phyloP scores from a whole-genome alignment of 2,113 vertebrate genomes.

The Oreochromis spilurus region DNA sequence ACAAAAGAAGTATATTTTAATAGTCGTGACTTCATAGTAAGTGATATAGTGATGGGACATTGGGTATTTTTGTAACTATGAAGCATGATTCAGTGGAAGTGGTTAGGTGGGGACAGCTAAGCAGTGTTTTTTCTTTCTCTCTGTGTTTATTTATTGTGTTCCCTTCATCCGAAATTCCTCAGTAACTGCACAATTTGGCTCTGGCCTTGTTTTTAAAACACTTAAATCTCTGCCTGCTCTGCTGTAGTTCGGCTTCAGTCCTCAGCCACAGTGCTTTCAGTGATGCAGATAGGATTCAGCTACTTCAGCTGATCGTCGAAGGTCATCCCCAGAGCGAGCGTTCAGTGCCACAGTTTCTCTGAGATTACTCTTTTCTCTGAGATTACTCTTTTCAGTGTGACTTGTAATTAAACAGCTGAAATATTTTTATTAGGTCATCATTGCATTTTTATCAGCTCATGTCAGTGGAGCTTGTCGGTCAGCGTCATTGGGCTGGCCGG shows the following conservation, averaged over 20 bases:
- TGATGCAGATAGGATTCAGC: background rate
- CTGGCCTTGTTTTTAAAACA: background rate
- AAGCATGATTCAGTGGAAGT: background rate
- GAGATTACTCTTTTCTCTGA: background rate
- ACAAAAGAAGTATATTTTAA: background rate
- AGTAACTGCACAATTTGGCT: background rate
- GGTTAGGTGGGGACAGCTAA: background rate
- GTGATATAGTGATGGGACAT: background rate
- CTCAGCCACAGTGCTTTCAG: background rate
- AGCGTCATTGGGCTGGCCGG: background rate
- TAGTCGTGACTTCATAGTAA: background rate
- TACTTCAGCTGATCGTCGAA: constrained; percentile 1
- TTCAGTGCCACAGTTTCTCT: background rate
- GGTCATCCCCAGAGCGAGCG: background rate
- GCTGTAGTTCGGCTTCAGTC: background rate
- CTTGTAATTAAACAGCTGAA: background rate
- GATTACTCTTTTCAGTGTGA: background rate
- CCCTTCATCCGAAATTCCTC: background rate
- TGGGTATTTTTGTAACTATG: background rate
- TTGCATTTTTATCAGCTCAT: background rate
- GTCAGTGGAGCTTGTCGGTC: background rate
- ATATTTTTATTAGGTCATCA: background rate
- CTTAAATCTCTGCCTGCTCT: background rate
- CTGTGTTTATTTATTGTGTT: constrained; percentile 18
- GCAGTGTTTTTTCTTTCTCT: background rate